phyloP scores from a whole-genome alignment of 2,797 vertebrate genomes.

The Microtus agrestis region DNA sequence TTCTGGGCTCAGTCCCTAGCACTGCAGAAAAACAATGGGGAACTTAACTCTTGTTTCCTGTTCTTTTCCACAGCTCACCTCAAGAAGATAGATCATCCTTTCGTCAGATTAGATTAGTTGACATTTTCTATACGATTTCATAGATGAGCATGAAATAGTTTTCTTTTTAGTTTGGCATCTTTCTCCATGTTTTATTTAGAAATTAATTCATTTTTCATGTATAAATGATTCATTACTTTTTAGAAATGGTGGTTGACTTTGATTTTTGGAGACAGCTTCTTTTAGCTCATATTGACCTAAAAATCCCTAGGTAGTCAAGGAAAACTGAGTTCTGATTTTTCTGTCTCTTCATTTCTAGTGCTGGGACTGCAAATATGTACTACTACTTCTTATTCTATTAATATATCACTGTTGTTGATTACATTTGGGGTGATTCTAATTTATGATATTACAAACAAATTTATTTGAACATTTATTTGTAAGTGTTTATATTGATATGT shows the following conservation, averaged over 20 bases:
- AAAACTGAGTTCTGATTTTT: not conserved
- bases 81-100: constrained; percentile 3
- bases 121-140: constrained; percentile 38
- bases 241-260: not conserved
- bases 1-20: not conserved
- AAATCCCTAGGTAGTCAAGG: not conserved
- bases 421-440: constrained; percentile 24
- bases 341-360: not conserved
- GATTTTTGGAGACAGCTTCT: not conserved
- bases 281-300: not conserved
- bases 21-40: too few relatives aligned
- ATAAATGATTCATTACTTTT: constrained; percentile 33
- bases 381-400: not conserved
- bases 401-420: constrained; percentile 26
- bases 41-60: not conserved
- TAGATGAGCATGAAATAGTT: not conserved
- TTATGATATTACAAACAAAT: constrained; percentile 63
- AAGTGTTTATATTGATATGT: constrained; percentile 42
- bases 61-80: constrained; percentile 1
- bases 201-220: constrained; percentile 13
- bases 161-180: constrained; percentile 14
- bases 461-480: constrained; percentile 42
- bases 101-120: constrained; percentile 18
- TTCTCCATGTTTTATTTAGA: constrained; percentile 44
- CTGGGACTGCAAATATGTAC: not conserved